These are phyloP conservation scores for Trochalopteron elliotii DNA, from an alignment of 2,113 vertebrate genomes.

Conservation along the genomic window DNA sequence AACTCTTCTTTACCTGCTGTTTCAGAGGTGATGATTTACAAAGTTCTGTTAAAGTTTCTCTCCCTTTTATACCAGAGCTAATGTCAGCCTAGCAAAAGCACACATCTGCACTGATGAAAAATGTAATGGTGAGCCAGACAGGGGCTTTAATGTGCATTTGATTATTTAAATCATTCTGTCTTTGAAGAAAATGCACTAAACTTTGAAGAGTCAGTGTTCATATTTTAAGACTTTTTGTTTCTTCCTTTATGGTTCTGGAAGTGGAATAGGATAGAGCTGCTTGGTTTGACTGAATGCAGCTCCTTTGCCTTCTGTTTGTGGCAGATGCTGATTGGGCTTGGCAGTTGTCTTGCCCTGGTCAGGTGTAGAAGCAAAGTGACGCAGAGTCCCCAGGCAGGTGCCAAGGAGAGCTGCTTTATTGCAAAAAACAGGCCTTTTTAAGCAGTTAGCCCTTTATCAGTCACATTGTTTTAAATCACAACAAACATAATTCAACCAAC, in stretches of 20 bases:
- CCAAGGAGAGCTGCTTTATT: not conserved
- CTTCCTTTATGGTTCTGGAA: not conserved
- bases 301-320: not conserved
- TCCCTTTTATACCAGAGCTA: not conserved
- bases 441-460: not conserved
- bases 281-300: not conserved
- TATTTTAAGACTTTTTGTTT: not conserved
- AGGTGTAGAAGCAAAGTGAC: rapidly evolving
- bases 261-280: not conserved
- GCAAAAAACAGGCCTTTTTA: not conserved
- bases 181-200: not conserved
- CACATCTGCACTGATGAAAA: not conserved
- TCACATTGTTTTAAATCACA: not conserved
- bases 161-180: not conserved
- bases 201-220: not conserved
- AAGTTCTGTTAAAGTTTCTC: slow-evolving; percentile 29
- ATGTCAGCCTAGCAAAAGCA: not conserved
- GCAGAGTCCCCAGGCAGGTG: not conserved
- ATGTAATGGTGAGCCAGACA: not conserved
- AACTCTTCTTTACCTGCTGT: not conserved
- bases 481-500: not conserved
- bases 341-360: not conserved
- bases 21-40: slow-evolving; percentile 16
- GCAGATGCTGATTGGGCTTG: not conserved
- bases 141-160: not conserved